Conservation (phyloP, 2,113 vertebrate species). For the Pomatorhinus ruficollis region DNA sequence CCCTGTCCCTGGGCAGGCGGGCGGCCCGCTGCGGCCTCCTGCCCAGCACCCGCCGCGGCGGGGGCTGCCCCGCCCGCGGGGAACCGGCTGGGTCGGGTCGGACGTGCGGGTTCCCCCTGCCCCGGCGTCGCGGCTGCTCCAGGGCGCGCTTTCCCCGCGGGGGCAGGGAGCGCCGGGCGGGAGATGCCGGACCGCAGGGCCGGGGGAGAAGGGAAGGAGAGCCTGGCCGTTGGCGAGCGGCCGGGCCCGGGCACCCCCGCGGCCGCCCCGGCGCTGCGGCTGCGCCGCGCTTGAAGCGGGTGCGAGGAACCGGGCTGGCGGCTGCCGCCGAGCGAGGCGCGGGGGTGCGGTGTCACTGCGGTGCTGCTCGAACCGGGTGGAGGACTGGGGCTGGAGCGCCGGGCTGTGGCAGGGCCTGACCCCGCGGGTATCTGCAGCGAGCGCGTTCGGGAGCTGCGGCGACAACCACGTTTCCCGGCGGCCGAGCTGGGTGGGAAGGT, state of each 20-base stretch:
- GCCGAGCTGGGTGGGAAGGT: background rate
- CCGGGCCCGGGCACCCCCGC: background rate
- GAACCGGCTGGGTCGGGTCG: too few relatives aligned
- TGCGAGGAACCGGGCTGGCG: accelerated
- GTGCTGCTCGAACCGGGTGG: accelerated
- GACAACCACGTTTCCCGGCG: background rate
- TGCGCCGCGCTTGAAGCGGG: background rate
- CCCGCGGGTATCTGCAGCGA: background rate
- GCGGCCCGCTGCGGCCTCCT: background rate
- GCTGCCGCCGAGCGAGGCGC: accelerated
- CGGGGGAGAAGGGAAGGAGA: background rate
- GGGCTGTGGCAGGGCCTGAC: background rate
- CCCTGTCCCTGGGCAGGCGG: too few relatives aligned
- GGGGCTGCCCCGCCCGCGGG: too few relatives aligned
- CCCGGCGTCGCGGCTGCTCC: background rate
- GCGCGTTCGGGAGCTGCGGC: background rate
- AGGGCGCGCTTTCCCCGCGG: background rate
- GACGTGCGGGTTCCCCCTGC: background rate
- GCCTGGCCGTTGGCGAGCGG: background rate
- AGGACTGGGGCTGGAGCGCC: background rate
- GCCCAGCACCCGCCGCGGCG: background rate
- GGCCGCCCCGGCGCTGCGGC: background rate
- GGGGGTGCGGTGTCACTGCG: background rate
- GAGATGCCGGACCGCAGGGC: background rate
- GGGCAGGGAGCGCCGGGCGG: background rate